Evolutionary conservation across 2,888 invertebrate species (phyloP), one percentile per base, ranked within the genome.

Genomic region (Phorcus lineatus): DNA sequence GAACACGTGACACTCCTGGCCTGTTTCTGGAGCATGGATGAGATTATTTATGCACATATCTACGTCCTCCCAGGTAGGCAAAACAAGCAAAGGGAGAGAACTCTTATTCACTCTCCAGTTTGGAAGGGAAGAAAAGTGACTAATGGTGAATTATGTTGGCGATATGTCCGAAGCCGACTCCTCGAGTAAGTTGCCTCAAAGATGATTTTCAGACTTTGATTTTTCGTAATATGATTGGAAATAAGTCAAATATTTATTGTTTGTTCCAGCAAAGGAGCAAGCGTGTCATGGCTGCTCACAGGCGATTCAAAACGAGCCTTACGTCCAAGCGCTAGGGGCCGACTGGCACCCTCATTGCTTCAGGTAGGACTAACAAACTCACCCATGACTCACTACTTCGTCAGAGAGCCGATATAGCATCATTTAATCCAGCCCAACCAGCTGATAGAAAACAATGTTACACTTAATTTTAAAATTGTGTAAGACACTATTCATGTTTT

Each of bases 331-430:
- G 19, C 79, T 89, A 54, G 85, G 85, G 70, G 74, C 70, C 28
- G 86, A 88, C 81, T 90, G 90, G 90, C 90, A 90, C 79, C 84
- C 87, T n/a, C 75, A 82, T 19, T 90, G 90, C 83, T 90, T 90
- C 84, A 87, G 87, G 89, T 90, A 83, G 86, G 82, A 78, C 17
- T 11, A 24, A 31, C 52, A 19, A 19, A 76, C 31, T 55, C 17
- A 24, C 52, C 16, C 62, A 24, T 62, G 17, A 62, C 16, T 28
- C 16, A 62, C 11, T 16, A 24, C 62, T 28, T 62, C 28, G 62
- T 62, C 62, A 28, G 13, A 62, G 24, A 62, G 62, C 24, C 3
- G 62, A 28, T 13, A 62, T 62, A 76, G 16, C 54, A 28, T 16
- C 53, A 55, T 47, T 9, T 47, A 47, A 47, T 47, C 47, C 47